Base-by-base conservation (phyloP, 1,140 invertebrate genomes). In the Drosophila kikkawai region DNA sequence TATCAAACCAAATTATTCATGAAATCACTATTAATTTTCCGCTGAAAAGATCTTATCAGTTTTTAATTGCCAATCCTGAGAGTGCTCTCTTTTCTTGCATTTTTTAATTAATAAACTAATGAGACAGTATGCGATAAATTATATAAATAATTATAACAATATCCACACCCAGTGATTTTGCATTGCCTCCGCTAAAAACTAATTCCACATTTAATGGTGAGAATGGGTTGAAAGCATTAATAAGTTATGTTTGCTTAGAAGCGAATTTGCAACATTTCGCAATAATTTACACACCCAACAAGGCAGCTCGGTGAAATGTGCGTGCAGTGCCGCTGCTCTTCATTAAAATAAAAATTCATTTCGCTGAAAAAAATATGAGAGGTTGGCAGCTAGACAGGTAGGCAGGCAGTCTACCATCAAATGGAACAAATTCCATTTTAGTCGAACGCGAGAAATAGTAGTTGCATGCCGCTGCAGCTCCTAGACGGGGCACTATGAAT, bases 401-500 rank as follows among this genome's bases (percentile, higher is more conserved):
- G n/a, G 5, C 7, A 51, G 50, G 32, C 48, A 55, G 63, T 67
- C 63, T 68, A 45, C 51, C 61, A 47, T 47, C 70, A 53, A 59
- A 47, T 42, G 41, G 42, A 69, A 56, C 58, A 78, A 76, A 86
- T 80, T 79, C 82, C 79, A 82, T 65, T 76, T 85, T 71, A 85
- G 82, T 65, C 80, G 84, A 84, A 86, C 82, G 80, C 82, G 82
- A 85, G 71, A 75, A 67, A 36, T 45, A 74, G 79, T 45, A 74
- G 79, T 85, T 85, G 82, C 82, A 85, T 85, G 82, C 73, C 61
- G 57, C 45, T 57, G 29, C 22, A 22, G 22, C 42, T 56, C 47
- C 74, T 81, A 75, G 60, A 71, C 76, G 65, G 59, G 65, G 59
- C 19, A 44, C 37, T 19, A 75, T 86, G 79, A 85, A 85, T 85